Evolutionary conservation across 2,113 vertebrate species (phyloP), one percentile per base, ranked within the genome.

Genomic region (Tringa solitaria): DNA sequence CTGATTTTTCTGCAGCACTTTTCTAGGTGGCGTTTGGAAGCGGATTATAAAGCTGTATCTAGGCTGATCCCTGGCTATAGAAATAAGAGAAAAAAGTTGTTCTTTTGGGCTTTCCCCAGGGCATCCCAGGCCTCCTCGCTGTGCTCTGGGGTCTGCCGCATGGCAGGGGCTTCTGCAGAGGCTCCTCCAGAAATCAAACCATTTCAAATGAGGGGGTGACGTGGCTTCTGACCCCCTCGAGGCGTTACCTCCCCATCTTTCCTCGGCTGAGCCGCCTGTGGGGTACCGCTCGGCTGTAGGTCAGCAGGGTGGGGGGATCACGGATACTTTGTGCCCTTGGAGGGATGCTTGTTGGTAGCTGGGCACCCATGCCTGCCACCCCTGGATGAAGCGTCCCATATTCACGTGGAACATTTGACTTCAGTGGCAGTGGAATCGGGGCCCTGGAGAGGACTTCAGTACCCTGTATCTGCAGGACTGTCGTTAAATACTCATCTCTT

Each of bases 61-160:
- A 53, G 21, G 11, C 46, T 86, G 54, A 77, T 61, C 41, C 33
- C 72, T 35, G 8, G 14, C 79, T 90, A 14, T 9, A 63, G 28
- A 13, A 54, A 39, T 35, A 75, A 53, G 9, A 72, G 63, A 57
- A 56, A 61, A 70, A 78, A 24, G 9, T 56, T 39, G 28, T 6
- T 87, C 43, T 89, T 65, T 46, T 1, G 3, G 4, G 23, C 39
- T 72, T 59, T 68, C 69, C 24, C 30, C 12, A 14, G 46, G 20
- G 64, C 3, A 4, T 35, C 30, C n/a, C 1, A 3, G 14, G 26
- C 24, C 43, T 75, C 43, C 24, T 28, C 0, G 3, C 4, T 12
- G 37, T 50, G 27, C 57, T 48, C 28, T 69, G 61, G 6, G 18
- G 4, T 69, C 54, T 6, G 12, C 51, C 32, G 7, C 0, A 0